Percentiles rank a stretch among this genome's conserved stretches.
Conservation (phyloP, 2,888 invertebrate species). For the Euclidia mi region DNA sequence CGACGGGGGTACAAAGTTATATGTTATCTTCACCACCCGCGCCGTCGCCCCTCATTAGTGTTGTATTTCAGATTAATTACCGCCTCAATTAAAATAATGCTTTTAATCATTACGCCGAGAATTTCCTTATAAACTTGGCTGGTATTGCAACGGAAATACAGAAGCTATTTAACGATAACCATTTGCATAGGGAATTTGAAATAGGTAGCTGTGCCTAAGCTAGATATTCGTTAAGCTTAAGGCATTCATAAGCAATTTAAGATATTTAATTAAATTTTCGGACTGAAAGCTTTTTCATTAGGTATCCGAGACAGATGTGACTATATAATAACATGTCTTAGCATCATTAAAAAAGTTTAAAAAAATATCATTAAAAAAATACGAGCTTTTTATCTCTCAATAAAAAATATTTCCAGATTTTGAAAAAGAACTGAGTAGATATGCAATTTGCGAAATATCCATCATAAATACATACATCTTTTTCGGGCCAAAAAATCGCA, state of each 20-base stretch:
- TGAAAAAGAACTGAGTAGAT: neutral
- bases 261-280: too few species aligned
- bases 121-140: slow-evolving; percentile 50
- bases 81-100: slow-evolving; percentile 58
- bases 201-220: slow-evolving; percentile 18
- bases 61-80: slow-evolving; percentile 57
- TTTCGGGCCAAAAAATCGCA: neutral
- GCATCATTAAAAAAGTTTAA: too few species aligned
- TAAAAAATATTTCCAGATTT: neutral
- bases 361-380: too few species aligned
- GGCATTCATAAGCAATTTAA: too few species aligned
- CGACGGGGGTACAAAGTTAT: slow-evolving; percentile 40
- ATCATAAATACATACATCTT: neutral
- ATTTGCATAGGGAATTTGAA: slow-evolving; percentile 29
- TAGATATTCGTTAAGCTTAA: slow-evolving; percentile 33
- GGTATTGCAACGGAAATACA: slow-evolving; percentile 35
- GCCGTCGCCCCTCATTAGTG: slow-evolving; percentile 54
- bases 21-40: slow-evolving; percentile 47
- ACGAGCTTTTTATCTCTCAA: too few species aligned
- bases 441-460: neutral
- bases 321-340: too few species aligned
- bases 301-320: too few species aligned
- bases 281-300: too few species aligned
- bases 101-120: slow-evolving; percentile 49
- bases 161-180: slow-evolving; percentile 28